A percentile compares a stretch with the other conserved stretches of the same genome.
Evolutionary conservation across 2,888 invertebrate species (phyloP).

Genomic region (Philopedon plagiatum): DNA sequence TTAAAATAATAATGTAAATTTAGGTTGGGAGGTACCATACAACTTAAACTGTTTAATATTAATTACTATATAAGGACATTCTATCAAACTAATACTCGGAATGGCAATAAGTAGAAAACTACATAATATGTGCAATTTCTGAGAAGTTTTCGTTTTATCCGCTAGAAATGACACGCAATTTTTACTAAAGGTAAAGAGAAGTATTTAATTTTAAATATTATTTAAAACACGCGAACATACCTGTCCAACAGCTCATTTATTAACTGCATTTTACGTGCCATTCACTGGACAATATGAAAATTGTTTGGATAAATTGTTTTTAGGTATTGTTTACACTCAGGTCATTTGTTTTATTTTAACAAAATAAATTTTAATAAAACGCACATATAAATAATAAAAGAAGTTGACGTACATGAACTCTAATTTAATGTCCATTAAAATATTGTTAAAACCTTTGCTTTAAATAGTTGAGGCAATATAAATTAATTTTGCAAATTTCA

Average conservation of each 20-base stretch:
- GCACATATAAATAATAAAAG: neutral
- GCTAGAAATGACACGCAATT: neutral
- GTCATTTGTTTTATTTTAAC: slow-evolving; percentile 14
- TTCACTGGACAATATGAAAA: slow-evolving; percentile 19
- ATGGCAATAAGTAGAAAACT: no score
- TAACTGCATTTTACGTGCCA: slow-evolving; percentile 24
- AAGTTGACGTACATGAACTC: neutral
- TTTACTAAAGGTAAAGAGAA: neutral
- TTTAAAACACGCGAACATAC: slow-evolving; percentile 23
- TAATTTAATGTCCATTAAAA: neutral
- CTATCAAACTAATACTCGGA: no score
- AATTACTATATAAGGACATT: no score
- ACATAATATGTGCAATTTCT: no score
- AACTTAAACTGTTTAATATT: no score
- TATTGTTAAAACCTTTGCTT: neutral
- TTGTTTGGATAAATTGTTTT: slow-evolving; percentile 32
- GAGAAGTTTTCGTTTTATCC: neutral
- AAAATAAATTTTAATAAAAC: slow-evolving; percentile 12
- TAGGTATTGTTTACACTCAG: slow-evolving; percentile 25
- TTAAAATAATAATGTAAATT: no score
- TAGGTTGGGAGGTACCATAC: no score
- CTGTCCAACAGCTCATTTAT: slow-evolving; percentile 20
- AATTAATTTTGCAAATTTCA: neutral
- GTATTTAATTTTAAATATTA: slow-evolving; percentile 4
- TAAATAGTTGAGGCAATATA: neutral